Evolutionary conservation across 1,140 invertebrate genomes (phyloP).

Genomic region (Musca domestica): DNA sequence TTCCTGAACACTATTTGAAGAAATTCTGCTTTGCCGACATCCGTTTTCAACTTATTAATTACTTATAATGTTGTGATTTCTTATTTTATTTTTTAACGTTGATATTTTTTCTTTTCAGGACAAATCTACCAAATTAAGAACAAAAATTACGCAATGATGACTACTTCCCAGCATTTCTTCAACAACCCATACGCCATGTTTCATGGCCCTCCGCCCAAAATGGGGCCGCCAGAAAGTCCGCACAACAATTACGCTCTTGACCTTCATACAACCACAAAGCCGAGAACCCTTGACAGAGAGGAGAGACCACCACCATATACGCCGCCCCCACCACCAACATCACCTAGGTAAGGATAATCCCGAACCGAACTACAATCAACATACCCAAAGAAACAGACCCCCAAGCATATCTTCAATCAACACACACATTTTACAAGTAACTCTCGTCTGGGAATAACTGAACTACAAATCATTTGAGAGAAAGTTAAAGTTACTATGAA

Average conservation of each 20-base stretch:
- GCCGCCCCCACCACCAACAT: slow-evolving; percentile 42
- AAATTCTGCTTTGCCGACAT: no score
- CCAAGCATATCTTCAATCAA: slow-evolving; percentile 25
- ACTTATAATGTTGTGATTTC: no score
- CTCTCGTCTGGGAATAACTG: background rate
- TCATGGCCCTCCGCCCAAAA: slow-evolving; percentile 45
- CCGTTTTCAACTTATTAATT: no score
- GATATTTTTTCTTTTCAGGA: slow-evolving; percentile 10
- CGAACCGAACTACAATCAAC: slow-evolving; percentile 26
- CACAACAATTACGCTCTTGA: slow-evolving; percentile 43
- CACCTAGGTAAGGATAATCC: slow-evolving; percentile 48
- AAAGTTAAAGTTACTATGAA: background rate
- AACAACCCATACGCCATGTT: slow-evolving; percentile 50
- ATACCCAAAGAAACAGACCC: slow-evolving; percentile 18
- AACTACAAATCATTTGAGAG: background rate
- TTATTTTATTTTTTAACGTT: no score
- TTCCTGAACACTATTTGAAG: no score
- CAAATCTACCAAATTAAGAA: background rate
- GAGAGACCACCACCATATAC: slow-evolving; percentile 43
- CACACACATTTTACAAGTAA: slow-evolving; percentile 10
- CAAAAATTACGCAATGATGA: slow-evolving; percentile 37
- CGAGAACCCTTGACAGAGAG: slow-evolving; percentile 34
- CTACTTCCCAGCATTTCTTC: slow-evolving; percentile 49
- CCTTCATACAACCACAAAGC: slow-evolving; percentile 48
- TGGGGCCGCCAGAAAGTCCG: slow-evolving; percentile 46